Conservation (phyloP, 2,113 vertebrate genomes). For the Rhea pennata region DNA sequence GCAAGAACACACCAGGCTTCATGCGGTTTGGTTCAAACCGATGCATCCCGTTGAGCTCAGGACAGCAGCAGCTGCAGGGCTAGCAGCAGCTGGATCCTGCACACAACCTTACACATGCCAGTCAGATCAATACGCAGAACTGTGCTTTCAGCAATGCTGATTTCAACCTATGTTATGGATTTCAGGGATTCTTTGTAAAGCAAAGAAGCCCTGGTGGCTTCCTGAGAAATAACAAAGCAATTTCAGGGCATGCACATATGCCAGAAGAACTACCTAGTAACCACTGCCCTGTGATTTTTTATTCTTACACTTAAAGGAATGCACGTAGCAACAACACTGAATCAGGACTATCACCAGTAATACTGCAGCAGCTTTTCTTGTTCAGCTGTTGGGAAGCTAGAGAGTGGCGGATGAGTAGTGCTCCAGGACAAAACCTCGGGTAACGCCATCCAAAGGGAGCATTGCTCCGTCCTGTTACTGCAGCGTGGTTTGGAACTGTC, state of each 20-base stretch:
- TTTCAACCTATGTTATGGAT: background rate
- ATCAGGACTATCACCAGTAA: constrained; percentile 22
- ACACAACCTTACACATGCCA: background rate
- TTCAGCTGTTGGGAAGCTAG: constrained; percentile 34
- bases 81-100: background rate
- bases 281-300: accelerated
- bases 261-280: background rate
- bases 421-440: background rate
- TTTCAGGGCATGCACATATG: background rate
- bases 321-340: background rate
- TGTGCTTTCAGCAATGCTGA: background rate
- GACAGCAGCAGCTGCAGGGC: background rate
- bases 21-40: background rate
- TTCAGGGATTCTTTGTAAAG: background rate
- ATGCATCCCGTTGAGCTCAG: background rate
- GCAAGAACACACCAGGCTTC: background rate
- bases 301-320: constrained; percentile 11
- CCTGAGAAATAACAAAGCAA: constrained; percentile 6
- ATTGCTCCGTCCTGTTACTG: background rate
- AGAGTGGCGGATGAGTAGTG: background rate
- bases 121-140: constrained; percentile 9
- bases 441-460: constrained; percentile 33
- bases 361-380: constrained; percentile 24
- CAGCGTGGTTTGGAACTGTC: background rate
- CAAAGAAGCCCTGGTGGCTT: background rate